phyloP scores from a whole-genome alignment of 2,797 vertebrate genomes.

The Cuniculus paca region DNA sequence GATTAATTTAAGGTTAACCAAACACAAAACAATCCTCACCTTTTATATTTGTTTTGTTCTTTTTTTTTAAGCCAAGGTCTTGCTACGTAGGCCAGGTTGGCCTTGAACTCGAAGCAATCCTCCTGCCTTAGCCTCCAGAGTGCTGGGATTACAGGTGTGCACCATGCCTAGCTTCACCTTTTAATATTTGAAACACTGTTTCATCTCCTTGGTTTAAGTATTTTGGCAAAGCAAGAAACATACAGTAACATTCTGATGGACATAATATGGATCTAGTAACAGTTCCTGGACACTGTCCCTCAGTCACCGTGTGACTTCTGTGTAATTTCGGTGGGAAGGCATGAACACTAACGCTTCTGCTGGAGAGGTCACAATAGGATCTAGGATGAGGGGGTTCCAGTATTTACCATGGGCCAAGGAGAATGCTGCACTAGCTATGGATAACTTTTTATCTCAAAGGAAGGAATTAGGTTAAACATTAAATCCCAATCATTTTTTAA shows the following conservation, averaged over 20 bases:
- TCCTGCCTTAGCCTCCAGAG: background rate
- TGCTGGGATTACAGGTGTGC: background rate
- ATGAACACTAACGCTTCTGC: background rate
- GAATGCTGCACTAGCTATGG: background rate
- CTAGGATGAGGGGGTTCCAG: background rate
- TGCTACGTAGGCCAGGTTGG: background rate
- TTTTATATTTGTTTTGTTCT: background rate
- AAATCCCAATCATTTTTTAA: background rate
- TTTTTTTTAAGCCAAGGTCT: background rate
- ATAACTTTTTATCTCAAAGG: background rate
- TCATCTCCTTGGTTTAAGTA: background rate
- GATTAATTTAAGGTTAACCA: conserved; percentile 31
- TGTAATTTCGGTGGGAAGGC: background rate
- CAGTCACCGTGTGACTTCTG: background rate
- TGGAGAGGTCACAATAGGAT: background rate
- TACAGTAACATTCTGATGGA: background rate
- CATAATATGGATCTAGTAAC: background rate
- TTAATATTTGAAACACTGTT: conserved; percentile 12
- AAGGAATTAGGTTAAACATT: background rate
- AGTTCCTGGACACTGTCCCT: background rate
- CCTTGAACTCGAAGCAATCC: background rate
- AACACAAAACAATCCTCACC: background rate
- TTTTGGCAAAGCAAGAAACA: background rate
- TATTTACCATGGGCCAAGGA: background rate
- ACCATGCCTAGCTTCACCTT: background rate